These are phyloP conservation scores for Scolanthus callimorphus DNA, from an alignment of 92 coral and sea anemone species.

Conservation along the genomic window DNA sequence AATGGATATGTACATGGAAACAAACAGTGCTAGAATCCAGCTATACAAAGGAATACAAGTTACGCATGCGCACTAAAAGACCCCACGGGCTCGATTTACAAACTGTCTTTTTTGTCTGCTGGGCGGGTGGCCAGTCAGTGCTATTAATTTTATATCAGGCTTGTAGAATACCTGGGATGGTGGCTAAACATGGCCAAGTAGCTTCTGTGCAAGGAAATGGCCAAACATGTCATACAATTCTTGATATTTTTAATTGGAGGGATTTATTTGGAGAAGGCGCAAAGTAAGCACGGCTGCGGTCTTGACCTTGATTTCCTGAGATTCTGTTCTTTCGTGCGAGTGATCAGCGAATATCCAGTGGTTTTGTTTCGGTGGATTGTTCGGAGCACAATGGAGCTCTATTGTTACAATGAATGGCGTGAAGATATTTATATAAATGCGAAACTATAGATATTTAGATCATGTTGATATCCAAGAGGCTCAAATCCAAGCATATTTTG, in stretches of 20 bases:
- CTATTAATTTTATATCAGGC: conserved; percentile 1
- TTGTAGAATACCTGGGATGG: conserved; percentile 11
- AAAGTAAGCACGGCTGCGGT: too few species aligned
- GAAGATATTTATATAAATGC: too few species aligned
- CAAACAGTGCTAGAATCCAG: conserved; percentile 7
- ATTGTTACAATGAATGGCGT: too few species aligned
- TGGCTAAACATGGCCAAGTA: conserved; percentile 22
- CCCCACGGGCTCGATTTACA: not conserved
- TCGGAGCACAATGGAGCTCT: not conserved
- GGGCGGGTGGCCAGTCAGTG: conserved; percentile 31
- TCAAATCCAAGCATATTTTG: too few species aligned
- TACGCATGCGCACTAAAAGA: conserved; percentile 22
- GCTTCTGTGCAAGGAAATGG: conserved; percentile 3
- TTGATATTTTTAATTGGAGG: too few species aligned
- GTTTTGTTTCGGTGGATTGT: not conserved
- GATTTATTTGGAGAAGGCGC: too few species aligned
- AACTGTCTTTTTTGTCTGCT: not conserved
- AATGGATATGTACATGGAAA: not conserved
- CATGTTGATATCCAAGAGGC: too few species aligned
- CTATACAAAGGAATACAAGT: conserved; percentile 18
- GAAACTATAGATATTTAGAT: too few species aligned
- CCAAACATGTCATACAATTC: conserved; percentile 5
- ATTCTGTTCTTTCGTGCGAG: not conserved
- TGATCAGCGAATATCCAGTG: not conserved
- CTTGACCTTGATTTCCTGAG: too few species aligned